Conservation (phyloP, 2,797 vertebrate genomes). For the Neoniphon sammara region DNA sequence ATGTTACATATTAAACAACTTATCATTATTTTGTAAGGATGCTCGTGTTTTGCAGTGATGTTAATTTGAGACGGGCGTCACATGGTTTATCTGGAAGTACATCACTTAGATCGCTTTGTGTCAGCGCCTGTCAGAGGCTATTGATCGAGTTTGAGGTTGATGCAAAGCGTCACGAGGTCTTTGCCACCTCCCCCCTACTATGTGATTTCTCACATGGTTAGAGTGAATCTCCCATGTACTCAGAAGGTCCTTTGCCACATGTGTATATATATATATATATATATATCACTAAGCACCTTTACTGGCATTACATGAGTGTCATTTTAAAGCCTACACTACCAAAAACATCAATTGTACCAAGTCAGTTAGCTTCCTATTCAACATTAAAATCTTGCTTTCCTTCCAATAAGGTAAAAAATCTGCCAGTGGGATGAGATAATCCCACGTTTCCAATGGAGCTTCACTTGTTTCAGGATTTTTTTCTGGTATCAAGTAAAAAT, state of each 20-base stretch:
- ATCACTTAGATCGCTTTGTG: background rate
- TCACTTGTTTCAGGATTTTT: no score
- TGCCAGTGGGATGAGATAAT: no score
- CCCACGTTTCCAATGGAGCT: no score
- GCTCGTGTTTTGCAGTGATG: no score
- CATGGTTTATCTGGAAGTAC: slow-evolving; percentile 21
- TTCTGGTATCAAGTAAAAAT: no score
- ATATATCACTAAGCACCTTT: background rate
- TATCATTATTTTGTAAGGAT: no score
- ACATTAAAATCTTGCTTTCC: no score
- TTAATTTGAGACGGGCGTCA: background rate
- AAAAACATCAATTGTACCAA: no score
- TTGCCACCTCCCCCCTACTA: background rate
- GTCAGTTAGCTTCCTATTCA: no score
- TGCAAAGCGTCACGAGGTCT: slow-evolving; percentile 13
- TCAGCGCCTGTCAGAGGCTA: slow-evolving; percentile 19
- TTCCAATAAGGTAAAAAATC: no score
- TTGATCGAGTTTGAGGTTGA: slow-evolving; percentile 22
- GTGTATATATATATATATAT: no score
- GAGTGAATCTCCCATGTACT: slow-evolving; percentile 6
- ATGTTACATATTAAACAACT: no score
- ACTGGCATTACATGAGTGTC: slow-evolving; percentile 19
- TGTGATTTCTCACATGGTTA: background rate
- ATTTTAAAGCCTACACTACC: background rate
- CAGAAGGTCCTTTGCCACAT: slow-evolving; percentile 28